phyloP scores from a whole-genome alignment of 2,113 vertebrate species.

The Mionectes macconnelli region DNA sequence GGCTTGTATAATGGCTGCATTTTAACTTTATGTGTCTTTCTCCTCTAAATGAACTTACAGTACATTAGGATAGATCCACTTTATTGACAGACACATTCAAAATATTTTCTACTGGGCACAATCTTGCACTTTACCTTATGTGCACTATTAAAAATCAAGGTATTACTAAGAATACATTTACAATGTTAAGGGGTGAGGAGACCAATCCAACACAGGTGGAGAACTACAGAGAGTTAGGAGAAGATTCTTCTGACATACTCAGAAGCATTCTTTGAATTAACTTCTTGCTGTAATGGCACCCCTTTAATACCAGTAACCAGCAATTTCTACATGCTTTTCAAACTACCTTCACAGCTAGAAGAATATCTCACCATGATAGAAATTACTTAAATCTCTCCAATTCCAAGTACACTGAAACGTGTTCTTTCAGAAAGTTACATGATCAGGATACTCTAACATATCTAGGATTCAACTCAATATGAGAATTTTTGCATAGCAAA shows the following conservation, averaged over 20 bases:
- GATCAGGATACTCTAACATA: neutral
- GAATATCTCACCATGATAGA: neutral
- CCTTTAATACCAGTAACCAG: neutral
- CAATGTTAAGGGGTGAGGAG: conserved; percentile 33
- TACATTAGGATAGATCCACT: neutral
- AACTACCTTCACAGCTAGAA: neutral
- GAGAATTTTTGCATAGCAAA: neutral
- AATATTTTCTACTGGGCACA: neutral
- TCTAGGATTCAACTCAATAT: neutral
- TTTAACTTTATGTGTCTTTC: neutral
- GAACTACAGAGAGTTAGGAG: conserved; percentile 26
- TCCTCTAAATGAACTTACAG: neutral
- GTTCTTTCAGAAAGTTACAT: neutral
- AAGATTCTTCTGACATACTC: neutral
- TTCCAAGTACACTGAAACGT: neutral
- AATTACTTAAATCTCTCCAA: neutral
- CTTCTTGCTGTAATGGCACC: neutral
- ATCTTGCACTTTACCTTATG: conserved; percentile 22
- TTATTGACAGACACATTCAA: neutral
- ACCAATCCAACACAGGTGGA: neutral
- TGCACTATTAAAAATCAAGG: conserved; percentile 59
- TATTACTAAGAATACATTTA: conserved; percentile 41
- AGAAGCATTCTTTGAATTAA: conserved; percentile 23
- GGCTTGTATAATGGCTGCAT: neutral
- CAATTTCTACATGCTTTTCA: neutral